A percentile compares a stretch with the other conserved stretches of the same genome.
phyloP scores from a whole-genome alignment of 2,797 vertebrate genomes.

The Manis crassicaudata region DNA sequence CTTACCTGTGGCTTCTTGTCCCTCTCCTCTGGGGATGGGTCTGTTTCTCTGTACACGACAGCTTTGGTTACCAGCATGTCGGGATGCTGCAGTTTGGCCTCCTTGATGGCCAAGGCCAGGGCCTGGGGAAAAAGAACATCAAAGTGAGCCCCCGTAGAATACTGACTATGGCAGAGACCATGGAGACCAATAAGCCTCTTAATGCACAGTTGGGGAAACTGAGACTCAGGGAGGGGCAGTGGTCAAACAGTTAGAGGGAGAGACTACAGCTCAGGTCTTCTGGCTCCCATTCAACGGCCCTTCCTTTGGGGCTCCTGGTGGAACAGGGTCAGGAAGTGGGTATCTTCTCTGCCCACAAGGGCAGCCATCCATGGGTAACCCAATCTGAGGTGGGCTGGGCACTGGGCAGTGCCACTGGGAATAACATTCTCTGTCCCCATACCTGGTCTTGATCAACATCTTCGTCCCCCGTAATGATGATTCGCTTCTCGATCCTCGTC shows the following conservation, averaged over 20 bases:
- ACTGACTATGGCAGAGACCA: fast-evolving
- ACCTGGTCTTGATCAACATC: conserved; percentile 99
- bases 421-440: conserved; percentile 25
- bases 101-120: conserved; percentile 97
- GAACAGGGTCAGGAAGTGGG: background rate
- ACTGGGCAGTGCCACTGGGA: background rate
- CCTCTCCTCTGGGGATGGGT: conserved; percentile 94
- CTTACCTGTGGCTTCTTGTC: conserved; percentile 92
- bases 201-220: background rate
- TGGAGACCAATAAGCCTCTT: background rate
- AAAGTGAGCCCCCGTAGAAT: background rate
- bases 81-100: conserved; percentile 98
- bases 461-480: conserved; percentile 98
- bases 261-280: background rate
- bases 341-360: background rate
- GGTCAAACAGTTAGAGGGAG: background rate
- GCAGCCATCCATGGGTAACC: background rate
- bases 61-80: conserved; percentile 99
- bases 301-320: background rate
- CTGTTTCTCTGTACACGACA: conserved; percentile 98
- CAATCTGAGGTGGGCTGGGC: no score
- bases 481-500: conserved; percentile 99
- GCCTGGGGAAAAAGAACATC: conserved; percentile 86
- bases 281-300: background rate
- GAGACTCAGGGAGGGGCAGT: background rate